These are phyloP conservation scores for Octomys mimax DNA, from an alignment of 2,797 vertebrate genomes.

Conservation along the genomic window DNA sequence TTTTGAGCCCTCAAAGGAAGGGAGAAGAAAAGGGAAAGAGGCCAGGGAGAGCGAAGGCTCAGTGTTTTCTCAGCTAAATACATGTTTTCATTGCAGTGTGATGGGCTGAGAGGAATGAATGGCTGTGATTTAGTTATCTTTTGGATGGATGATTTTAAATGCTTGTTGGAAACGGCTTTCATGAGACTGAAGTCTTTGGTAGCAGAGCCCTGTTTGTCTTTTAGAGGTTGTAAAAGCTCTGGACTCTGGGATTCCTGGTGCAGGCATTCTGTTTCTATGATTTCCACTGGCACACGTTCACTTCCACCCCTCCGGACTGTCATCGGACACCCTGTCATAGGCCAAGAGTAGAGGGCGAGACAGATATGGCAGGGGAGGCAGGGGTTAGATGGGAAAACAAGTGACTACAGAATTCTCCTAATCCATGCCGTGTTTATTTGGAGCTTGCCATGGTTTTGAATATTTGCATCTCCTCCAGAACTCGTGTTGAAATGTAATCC, in stretches of 20 bases:
- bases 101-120: conserved; percentile 84
- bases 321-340: neutral
- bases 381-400: neutral
- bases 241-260: conserved; percentile 39
- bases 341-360: neutral
- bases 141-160: conserved; percentile 87
- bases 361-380: neutral
- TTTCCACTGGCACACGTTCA: conserved; percentile 8
- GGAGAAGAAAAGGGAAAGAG: conserved; percentile 64
- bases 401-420: neutral
- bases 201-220: conserved; percentile 81
- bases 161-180: conserved; percentile 86
- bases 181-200: conserved; percentile 82
- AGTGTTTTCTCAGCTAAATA: conserved; percentile 87
- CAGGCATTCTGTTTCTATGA: conserved; percentile 46
- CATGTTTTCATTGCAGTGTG: conserved; percentile 82
- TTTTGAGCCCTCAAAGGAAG: conserved; percentile 80
- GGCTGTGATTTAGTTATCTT: conserved; percentile 88
- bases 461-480: conserved; percentile 2
- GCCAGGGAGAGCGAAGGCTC: conserved; percentile 55
- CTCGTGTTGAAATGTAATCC: neutral
- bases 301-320: neutral
- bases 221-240: conserved; percentile 33
- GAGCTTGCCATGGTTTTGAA: neutral
- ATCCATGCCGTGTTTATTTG: neutral